These are phyloP conservation scores for Aegotheles bennettii DNA, from an alignment of 2,113 vertebrate genomes.

Conservation along the genomic window DNA sequence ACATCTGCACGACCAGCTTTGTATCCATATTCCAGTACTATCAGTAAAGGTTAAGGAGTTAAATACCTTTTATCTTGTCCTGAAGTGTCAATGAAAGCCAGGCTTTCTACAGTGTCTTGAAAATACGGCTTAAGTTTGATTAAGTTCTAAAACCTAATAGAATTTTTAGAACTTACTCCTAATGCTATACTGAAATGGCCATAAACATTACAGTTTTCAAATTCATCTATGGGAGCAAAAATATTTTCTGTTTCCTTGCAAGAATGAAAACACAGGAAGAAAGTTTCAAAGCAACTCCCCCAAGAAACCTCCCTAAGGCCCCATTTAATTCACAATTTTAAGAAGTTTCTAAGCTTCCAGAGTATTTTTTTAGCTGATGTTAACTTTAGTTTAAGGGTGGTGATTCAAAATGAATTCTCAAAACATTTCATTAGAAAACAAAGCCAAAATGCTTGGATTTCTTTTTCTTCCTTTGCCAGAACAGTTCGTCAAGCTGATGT, in stretches of 20 bases:
- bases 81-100: background rate
- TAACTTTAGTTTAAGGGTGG: slow-evolving; percentile 12
- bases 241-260: background rate
- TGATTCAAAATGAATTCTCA: slow-evolving; percentile 34
- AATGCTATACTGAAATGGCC: background rate
- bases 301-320: background rate
- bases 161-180: background rate
- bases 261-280: slow-evolving; percentile 25
- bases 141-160: background rate
- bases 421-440: slow-evolving; percentile 41
- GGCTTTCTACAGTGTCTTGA: background rate
- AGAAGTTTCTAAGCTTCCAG: background rate
- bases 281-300: background rate
- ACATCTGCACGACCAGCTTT: background rate
- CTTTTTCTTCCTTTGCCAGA: slow-evolving; percentile 29
- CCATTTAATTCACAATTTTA: slow-evolving; percentile 1
- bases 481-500: background rate
- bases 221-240: background rate
- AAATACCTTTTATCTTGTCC: background rate
- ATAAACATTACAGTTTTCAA: background rate
- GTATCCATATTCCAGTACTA: background rate
- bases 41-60: background rate
- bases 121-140: background rate
- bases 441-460: background rate
- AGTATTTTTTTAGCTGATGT: background rate